Conservation (phyloP, 2,888 invertebrate species). For the Pyrrhosoma nymphula region DNA sequence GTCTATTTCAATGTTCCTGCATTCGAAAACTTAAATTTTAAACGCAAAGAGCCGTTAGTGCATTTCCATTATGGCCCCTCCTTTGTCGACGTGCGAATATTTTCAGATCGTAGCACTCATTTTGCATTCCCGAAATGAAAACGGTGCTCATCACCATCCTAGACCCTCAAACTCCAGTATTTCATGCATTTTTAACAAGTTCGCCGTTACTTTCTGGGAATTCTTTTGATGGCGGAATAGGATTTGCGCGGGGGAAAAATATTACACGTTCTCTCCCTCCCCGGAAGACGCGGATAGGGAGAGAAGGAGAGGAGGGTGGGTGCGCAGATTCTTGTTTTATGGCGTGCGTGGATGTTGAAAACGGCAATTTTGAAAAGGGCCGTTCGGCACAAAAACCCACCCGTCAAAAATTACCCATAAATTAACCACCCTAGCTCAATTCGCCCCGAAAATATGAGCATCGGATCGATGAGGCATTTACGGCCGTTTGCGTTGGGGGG, state of each 20-base stretch:
- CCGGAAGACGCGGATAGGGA: background rate
- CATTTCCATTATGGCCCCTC: no score
- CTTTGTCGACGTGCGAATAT: no score
- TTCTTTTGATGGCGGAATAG: background rate
- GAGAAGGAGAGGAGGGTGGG: background rate
- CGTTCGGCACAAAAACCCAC: constrained; percentile 1
- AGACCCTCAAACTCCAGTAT: background rate
- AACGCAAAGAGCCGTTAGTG: no score
- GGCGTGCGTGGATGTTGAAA: background rate
- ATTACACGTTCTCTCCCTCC: background rate
- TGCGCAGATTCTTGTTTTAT: background rate
- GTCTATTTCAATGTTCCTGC: no score
- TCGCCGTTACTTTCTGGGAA: background rate
- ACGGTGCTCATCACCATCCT: background rate
- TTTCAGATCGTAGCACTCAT: background rate
- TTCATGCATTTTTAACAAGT: background rate
- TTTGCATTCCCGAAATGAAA: background rate
- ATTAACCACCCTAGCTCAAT: background rate
- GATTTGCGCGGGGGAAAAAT: background rate
- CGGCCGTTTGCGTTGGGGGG: background rate
- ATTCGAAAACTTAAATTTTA: no score
- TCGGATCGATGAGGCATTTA: constrained; percentile 10
- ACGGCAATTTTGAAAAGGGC: background rate
- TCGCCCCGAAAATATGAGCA: background rate
- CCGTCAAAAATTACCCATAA: constrained; percentile 10